Conservation (phyloP, 2,797 vertebrate species). For the Eulemur albifrons region DNA sequence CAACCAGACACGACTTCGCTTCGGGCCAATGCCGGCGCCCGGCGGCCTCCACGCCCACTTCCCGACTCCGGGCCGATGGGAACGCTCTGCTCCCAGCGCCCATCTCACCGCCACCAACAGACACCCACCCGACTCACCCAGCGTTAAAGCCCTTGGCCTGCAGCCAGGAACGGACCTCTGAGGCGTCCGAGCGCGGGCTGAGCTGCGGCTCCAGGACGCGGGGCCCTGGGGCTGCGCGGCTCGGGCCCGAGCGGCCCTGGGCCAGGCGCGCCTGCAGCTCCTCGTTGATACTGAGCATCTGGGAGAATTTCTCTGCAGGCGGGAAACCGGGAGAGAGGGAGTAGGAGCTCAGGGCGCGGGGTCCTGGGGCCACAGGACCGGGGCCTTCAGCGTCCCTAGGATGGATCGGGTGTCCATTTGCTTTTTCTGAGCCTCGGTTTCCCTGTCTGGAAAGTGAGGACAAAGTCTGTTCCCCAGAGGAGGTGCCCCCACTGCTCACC, state of each 20-base stretch:
- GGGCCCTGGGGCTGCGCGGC: conserved; percentile 85
- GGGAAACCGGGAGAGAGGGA: conserved; percentile 72
- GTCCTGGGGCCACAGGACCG: neutral
- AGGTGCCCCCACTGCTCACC: conserved; percentile 60
- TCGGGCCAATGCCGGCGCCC: neutral
- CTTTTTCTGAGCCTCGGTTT: neutral
- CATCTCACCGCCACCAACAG: fast-evolving
- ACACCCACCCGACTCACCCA: conserved; percentile 84
- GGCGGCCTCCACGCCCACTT: neutral
- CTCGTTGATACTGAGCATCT: conserved; percentile 87
- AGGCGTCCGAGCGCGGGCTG: conserved; percentile 59
- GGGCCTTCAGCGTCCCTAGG: neutral
- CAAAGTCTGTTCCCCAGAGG: neutral
- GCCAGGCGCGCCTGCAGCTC: conserved; percentile 91
- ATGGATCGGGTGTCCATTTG: neutral
- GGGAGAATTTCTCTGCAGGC: conserved; percentile 88
- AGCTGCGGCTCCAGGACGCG: conserved; percentile 85
- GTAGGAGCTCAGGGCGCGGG: neutral
- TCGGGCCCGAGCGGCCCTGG: conserved; percentile 83
- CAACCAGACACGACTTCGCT: fast-evolving
- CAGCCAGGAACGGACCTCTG: conserved; percentile 90
- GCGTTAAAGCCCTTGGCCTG: conserved; percentile 90
- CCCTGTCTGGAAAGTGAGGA: neutral
- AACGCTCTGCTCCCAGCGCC: neutral
- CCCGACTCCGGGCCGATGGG: neutral